Percentiles rank a stretch among this genome's conserved stretches.
Conservation (phyloP, 2,113 vertebrate genomes). For the Peromyscus polionotus region DNA sequence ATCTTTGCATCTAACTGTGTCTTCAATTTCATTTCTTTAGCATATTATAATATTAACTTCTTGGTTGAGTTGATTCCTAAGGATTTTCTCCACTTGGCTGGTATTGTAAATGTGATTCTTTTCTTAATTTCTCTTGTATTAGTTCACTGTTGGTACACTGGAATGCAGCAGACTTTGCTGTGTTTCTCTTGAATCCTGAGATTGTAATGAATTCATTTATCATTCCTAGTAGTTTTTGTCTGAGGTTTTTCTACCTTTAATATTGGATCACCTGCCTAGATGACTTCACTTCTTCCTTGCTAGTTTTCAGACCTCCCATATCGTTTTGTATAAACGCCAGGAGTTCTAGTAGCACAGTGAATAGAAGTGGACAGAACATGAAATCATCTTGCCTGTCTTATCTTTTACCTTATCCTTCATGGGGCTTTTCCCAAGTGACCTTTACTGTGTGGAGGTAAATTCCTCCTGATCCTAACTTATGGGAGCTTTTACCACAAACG, state of each 20-base stretch:
- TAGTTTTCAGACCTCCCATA: background rate
- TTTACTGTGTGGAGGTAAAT: background rate
- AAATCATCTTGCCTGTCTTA: background rate
- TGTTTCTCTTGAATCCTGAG: background rate
- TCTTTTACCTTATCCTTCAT: background rate
- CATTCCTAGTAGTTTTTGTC: background rate
- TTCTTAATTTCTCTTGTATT: background rate
- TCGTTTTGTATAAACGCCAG: background rate
- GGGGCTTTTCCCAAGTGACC: background rate
- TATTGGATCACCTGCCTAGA: background rate
- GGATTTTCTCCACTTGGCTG: background rate
- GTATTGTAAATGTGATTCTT: background rate
- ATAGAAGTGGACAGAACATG: background rate
- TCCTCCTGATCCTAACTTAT: background rate
- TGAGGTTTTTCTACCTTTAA: background rate
- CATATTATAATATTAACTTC: background rate
- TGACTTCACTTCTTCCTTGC: background rate
- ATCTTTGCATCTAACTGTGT: background rate
- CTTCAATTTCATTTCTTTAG: background rate
- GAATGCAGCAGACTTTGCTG: background rate
- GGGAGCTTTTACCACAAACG: background rate
- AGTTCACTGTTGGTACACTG: background rate
- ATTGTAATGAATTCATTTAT: background rate
- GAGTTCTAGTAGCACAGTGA: background rate
- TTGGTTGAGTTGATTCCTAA: background rate